Base-by-base conservation (phyloP, 2,113 vertebrate species). In the Chionomys nivalis region DNA sequence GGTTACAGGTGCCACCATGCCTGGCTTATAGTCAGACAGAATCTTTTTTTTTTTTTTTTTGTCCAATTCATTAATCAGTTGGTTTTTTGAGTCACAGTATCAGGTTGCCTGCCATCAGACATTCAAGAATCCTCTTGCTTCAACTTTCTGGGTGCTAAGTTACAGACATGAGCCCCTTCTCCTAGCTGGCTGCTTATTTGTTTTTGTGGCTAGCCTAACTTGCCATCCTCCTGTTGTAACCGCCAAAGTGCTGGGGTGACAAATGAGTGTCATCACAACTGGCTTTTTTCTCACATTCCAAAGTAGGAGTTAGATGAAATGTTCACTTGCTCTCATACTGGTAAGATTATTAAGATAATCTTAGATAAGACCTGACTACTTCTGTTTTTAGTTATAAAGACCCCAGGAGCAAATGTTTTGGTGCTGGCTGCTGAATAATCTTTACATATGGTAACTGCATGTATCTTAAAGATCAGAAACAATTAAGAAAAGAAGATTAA, bases 401-500 rank as follows among this genome's bases (percentile, higher is more conserved):
- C 17, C 68, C 36, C 61, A 81, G 75, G 31, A 94, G 47, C 26
- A 92, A 77, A 39, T 90, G n/a, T 58, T 88, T 94, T 55, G 49
- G 33, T 77, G 78, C 6, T 72, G 39, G 39, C 36, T 81, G 24
- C 55, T 88, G 33, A 63, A 39, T 72, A 94, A 92, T 76, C 31
- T 92, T 23, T 58, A 81, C 47, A 82, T 24, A 66, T 65, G 82
- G 39, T 77, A 36, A 81, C 76, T 89, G 94, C 87, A 79, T 7
- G 33, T 96, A 23, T 68, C 72, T 68, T 86, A 44, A 82, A 92
- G 91, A 79, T 42, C 78, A 42, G 94, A 76, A 55, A 42, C 75
- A 91, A 26, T 7, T 26, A 24, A 82, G 16, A 61, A 14, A n/a
- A 28, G 36, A 68, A 11, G 33, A 52, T 28, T 73, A 14, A 36